Evolutionary conservation across 2,113 vertebrate genomes (phyloP).

Genomic region (Ciconia boyciana): DNA sequence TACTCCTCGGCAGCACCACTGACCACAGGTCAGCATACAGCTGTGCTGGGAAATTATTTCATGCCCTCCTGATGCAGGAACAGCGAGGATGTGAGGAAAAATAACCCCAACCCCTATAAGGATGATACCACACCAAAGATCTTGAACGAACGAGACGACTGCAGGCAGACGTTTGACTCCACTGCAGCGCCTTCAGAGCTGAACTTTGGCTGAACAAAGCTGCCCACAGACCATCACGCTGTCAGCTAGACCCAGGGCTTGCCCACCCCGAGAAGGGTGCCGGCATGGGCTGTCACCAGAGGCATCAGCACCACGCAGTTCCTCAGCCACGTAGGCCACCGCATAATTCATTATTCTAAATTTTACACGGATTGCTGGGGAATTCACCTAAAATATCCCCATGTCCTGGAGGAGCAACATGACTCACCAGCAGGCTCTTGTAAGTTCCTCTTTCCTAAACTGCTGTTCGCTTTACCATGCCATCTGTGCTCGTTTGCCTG

Average conservation of each 20-base stretch:
- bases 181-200: rapidly evolving
- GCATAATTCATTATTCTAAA: rapidly evolving
- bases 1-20: neutral
- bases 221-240: rapidly evolving
- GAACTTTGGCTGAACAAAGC: rapidly evolving
- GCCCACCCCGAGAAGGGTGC: neutral
- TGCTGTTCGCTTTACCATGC: rapidly evolving
- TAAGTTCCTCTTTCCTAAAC: neutral
- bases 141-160: rapidly evolving
- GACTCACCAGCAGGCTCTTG: neutral
- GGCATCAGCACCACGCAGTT: neutral
- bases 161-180: neutral
- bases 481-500: rapidly evolving
- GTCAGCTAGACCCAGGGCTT: rapidly evolving
- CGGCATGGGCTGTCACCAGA: rapidly evolving
- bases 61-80: neutral
- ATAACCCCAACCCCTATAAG: rapidly evolving
- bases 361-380: rapidly evolving
- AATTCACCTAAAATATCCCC: neutral
- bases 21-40: rapidly evolving
- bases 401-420: rapidly evolving
- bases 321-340: neutral
- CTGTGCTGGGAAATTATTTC: neutral
- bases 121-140: neutral
- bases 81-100: neutral